phyloP scores from a whole-genome alignment of 2,888 invertebrate genomes.

The Chironomus riparius region DNA sequence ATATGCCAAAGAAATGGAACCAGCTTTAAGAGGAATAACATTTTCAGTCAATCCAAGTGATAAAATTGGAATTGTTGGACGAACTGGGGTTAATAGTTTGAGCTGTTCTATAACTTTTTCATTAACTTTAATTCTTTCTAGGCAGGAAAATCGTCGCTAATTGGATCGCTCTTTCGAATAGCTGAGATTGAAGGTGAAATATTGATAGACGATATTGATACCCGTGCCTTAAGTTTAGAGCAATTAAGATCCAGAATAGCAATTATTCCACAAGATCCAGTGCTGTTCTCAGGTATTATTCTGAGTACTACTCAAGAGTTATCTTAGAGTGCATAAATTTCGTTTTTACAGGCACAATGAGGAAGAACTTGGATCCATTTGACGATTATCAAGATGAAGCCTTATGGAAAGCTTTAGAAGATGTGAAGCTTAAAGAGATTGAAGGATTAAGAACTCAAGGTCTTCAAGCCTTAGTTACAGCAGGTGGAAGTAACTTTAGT shows the following conservation, averaged over 20 bases:
- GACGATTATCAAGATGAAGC: constrained; percentile 57
- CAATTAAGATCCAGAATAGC: constrained; percentile 52
- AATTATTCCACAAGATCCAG: constrained; percentile 52
- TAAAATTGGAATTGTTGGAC: constrained; percentile 53
- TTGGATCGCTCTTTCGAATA: constrained; percentile 49
- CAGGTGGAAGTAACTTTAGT: constrained; percentile 51
- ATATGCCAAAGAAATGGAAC: constrained; percentile 68
- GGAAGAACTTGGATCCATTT: constrained; percentile 66
- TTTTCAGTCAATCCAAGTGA: constrained; percentile 45
- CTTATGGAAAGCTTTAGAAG: constrained; percentile 62
- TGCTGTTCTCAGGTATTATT: constrained; percentile 37
- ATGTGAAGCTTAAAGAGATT: constrained; percentile 53
- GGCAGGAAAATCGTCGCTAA: constrained; percentile 65
- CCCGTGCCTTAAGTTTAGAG: constrained; percentile 49
- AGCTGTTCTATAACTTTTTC: background rate
- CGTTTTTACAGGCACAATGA: constrained; percentile 41
- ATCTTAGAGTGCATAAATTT: background rate
- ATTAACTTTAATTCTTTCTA: constrained; percentile 33
- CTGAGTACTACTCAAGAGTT: no score
- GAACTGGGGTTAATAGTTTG: constrained; percentile 44
- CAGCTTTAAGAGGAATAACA: constrained; percentile 65
- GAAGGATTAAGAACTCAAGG: constrained; percentile 43
- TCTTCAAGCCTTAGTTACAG: constrained; percentile 46
- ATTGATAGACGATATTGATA: constrained; percentile 58
- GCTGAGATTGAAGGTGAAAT: constrained; percentile 58